Percentiles rank a stretch among this genome's conserved stretches.
phyloP scores from a whole-genome alignment of 2,888 invertebrate genomes.

The Tryphoninae sp. region DNA sequence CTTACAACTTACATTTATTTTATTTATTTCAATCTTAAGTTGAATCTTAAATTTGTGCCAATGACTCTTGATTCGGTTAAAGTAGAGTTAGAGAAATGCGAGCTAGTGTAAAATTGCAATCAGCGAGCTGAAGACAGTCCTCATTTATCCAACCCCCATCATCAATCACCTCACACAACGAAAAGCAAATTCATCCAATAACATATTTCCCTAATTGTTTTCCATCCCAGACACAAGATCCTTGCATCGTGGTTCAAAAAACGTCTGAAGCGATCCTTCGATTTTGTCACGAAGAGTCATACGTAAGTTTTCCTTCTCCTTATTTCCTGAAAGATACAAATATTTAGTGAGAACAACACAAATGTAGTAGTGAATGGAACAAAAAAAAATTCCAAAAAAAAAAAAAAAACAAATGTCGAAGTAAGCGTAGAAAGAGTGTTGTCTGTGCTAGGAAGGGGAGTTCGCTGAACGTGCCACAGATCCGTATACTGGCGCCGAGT shows the following conservation, averaged over 20 bases:
- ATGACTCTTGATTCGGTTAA: not conserved
- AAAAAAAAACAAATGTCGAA: constrained; percentile 44
- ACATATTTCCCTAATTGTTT: constrained; percentile 21
- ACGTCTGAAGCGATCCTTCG: constrained; percentile 57
- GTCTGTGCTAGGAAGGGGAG: constrained; percentile 84
- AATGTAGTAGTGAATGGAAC: not conserved
- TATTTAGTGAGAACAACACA: not conserved
- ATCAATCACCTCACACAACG: not conserved
- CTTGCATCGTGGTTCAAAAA: constrained; percentile 58
- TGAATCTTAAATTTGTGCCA: not conserved
- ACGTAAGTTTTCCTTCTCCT: constrained; percentile 57
- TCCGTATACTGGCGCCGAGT: constrained; percentile 91
- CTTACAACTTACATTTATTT: not conserved
- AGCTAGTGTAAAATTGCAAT: not conserved
- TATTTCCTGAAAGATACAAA: constrained; percentile 21
- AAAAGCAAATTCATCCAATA: not conserved
- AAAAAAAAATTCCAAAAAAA: constrained; percentile 6
- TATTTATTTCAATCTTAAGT: not conserved
- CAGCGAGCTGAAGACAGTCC: not conserved
- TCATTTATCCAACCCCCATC: not conserved
- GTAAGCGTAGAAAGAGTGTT: constrained; percentile 73
- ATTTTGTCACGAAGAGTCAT: constrained; percentile 40
- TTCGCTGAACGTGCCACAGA: constrained; percentile 90
- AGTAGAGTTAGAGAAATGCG: not conserved
- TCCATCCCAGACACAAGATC: constrained; percentile 54